Conservation (phyloP, 2,797 vertebrate genomes). For the Micrastur ruficollis region DNA sequence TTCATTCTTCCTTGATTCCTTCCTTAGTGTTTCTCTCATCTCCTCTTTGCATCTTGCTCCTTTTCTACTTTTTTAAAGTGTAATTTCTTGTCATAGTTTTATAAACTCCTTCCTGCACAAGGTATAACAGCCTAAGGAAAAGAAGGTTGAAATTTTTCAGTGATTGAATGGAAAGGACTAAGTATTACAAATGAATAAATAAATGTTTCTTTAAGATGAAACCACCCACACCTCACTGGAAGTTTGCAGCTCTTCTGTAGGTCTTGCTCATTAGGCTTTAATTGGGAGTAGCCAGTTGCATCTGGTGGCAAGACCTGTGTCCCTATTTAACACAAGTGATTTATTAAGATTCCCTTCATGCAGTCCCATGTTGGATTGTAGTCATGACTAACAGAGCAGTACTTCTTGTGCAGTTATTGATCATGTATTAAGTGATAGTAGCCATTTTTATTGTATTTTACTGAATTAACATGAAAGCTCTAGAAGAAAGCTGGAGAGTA, state of each 20-base stretch:
- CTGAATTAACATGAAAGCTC: not conserved
- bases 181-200: not conserved
- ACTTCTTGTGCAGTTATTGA: not conserved
- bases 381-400: not conserved
- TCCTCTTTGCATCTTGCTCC: not conserved
- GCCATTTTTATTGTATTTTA: not conserved
- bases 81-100: not conserved
- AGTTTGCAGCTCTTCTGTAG: not conserved
- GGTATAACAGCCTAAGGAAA: not conserved
- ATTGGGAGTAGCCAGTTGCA: not conserved
- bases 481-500: not conserved
- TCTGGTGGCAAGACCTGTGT: slow-evolving; percentile 37
- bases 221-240: not conserved
- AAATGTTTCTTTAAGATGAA: not conserved
- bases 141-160: not conserved
- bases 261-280: not conserved
- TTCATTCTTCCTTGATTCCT: not conserved
- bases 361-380: not conserved
- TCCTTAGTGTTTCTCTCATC: not conserved
- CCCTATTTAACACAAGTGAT: slow-evolving; percentile 32
- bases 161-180: not conserved
- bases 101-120: not conserved
- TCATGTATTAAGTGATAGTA: not conserved
- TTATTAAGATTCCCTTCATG: not conserved
- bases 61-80: not conserved